Percentiles rank a stretch among this genome's conserved stretches.
Conservation (phyloP, 2,113 vertebrate species). For the Chaetorhynchus papuensis region DNA sequence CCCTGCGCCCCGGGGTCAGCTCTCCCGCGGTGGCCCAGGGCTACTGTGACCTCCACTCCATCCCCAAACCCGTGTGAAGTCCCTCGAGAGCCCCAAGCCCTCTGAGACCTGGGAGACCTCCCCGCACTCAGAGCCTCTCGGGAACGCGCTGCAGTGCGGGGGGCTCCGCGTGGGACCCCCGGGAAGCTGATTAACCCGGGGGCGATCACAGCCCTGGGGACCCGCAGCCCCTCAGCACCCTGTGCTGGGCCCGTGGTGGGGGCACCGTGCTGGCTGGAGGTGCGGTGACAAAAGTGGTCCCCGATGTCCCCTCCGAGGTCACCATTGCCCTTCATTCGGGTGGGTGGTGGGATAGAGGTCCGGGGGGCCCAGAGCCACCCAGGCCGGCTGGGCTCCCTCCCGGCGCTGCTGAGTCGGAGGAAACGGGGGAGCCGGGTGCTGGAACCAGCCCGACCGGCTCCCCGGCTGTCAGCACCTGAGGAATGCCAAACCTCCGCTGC, state of each 20-base stretch:
- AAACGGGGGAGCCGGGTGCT: background rate
- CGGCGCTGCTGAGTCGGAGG: slow-evolving; percentile 37
- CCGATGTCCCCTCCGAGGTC: background rate
- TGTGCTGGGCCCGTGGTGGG: accelerated
- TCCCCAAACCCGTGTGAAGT: background rate
- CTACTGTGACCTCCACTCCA: accelerated
- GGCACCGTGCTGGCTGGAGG: background rate
- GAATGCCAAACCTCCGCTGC: slow-evolving; percentile 71
- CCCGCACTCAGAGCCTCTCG: background rate
- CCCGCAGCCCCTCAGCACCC: background rate
- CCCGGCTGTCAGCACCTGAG: slow-evolving; percentile 64
- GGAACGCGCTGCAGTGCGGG: accelerated
- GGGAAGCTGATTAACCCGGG: accelerated
- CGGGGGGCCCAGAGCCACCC: background rate
- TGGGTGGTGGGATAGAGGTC: background rate
- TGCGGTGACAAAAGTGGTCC: accelerated
- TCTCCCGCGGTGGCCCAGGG: background rate
- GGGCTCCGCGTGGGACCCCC: accelerated
- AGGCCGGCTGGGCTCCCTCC: background rate
- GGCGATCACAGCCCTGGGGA: background rate
- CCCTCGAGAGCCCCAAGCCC: background rate
- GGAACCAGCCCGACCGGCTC: slow-evolving; percentile 75
- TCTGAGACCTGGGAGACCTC: accelerated
- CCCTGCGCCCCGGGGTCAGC: background rate
- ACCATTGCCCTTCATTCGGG: background rate